A percentile compares a stretch with the other conserved stretches of the same genome.
These are phyloP conservation scores for Zaprionus inermis DNA, from an alignment of 1,140 invertebrate species.

Conservation along the genomic window DNA sequence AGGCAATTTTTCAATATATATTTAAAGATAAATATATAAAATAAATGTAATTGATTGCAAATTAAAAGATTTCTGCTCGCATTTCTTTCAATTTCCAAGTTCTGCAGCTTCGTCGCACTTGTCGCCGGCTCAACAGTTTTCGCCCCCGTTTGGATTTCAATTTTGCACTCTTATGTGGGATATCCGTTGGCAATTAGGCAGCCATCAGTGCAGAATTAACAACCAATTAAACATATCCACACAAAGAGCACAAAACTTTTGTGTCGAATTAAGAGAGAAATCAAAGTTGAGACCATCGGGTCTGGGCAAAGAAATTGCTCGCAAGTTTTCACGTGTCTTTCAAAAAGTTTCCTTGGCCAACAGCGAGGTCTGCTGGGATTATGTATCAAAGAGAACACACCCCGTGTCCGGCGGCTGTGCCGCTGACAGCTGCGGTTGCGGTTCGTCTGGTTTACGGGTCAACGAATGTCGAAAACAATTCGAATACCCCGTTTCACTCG, in stretches of 20 bases:
- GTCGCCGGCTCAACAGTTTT: background rate
- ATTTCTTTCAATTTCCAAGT: background rate
- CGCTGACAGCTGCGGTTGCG: constrained; percentile 4
- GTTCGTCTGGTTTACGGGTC: background rate
- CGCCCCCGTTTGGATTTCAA: background rate
- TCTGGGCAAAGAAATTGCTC: background rate
- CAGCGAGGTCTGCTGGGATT: no score
- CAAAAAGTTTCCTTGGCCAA: constrained; percentile 1
- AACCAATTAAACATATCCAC: constrained; percentile 54
- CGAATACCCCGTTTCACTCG: background rate
- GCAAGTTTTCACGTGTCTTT: constrained; percentile 8
- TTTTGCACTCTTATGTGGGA: background rate
- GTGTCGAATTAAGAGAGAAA: constrained; percentile 10
- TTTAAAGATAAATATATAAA: background rate
- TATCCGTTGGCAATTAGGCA: constrained; percentile 31
- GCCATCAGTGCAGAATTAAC: constrained; percentile 48
- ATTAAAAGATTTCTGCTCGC: background rate
- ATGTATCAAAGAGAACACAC: background rate
- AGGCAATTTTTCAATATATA: no score
- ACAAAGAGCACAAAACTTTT: constrained; percentile 11
- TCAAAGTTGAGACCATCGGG: constrained; percentile 24
- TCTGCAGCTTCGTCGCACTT: background rate
- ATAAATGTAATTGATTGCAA: background rate
- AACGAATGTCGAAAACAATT: constrained; percentile 8
- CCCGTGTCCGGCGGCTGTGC: background rate